Conservation (phyloP, 2,797 vertebrate genomes). For the Pseudopleuronectes americanus region DNA sequence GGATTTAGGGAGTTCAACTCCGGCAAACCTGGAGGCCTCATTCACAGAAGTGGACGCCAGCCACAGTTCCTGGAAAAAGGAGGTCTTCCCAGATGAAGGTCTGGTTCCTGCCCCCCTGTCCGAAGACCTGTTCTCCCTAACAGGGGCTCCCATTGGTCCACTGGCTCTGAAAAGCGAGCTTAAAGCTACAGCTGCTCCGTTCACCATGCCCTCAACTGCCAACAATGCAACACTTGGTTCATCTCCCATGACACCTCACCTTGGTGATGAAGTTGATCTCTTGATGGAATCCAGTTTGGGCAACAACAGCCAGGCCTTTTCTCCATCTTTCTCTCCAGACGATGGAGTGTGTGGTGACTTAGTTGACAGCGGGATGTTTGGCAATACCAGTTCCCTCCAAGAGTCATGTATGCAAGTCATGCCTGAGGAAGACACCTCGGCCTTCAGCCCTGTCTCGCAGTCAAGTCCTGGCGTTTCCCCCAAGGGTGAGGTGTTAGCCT, state of each 20-base stretch:
- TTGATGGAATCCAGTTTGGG: slow-evolving; percentile 63
- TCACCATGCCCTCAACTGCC: slow-evolving; percentile 65
- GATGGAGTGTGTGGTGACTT: slow-evolving; percentile 40
- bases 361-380: slow-evolving; percentile 69
- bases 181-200: slow-evolving; percentile 70
- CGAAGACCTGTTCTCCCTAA: slow-evolving; percentile 70
- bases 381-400: slow-evolving; percentile 48
- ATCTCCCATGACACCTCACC: slow-evolving; percentile 27
- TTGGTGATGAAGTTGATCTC: slow-evolving; percentile 58
- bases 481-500: slow-evolving; percentile 63
- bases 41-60: slow-evolving; percentile 42
- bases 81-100: slow-evolving; percentile 56
- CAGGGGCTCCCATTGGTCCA: slow-evolving; percentile 53
- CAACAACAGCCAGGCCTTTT: slow-evolving; percentile 50
- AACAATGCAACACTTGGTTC: slow-evolving; percentile 26
- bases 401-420: slow-evolving; percentile 37
- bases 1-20: slow-evolving; percentile 49
- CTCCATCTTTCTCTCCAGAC: slow-evolving; percentile 39
- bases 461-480: slow-evolving; percentile 32
- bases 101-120: slow-evolving; percentile 66
- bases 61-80: slow-evolving; percentile 51
- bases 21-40: slow-evolving; percentile 34
- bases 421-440: slow-evolving; percentile 57
- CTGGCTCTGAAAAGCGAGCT: slow-evolving; percentile 72
- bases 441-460: slow-evolving; percentile 60